Evolutionary conservation across 2,113 vertebrate genomes (phyloP), one percentile per base, ranked within the genome.

Genomic region (Taurulus bubalis): DNA sequence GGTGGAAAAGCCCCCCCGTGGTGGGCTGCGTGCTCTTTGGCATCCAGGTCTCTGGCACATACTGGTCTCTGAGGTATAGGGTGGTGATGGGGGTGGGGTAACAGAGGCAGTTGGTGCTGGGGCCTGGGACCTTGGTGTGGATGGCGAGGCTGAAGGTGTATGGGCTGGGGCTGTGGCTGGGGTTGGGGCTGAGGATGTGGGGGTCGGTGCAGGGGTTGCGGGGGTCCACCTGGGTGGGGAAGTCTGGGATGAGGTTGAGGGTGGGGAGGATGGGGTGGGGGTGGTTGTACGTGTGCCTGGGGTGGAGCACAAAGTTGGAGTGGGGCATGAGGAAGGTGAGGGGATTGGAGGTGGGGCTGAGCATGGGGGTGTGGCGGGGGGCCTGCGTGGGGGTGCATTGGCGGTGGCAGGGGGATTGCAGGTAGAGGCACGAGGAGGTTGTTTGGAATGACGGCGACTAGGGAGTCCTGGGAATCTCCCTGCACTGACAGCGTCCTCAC

Each of bases 381-480:
- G 91, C 87, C 90, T 56, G 75, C 40, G 85, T 94, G 89, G 93
- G 93, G 91, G 94, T 94, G 77, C 91, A 95, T 85, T 85, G 94
- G 69, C 87, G 90, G 47, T 11, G 53, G 96, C 92, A 92, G 84
- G 67, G 92, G 85, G 26, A 90, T 49, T 0, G 74, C 84, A 55
- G 93, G 88, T 80, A 96, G 96, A 96, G 97, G 96, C 96, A 97
- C 96, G 92, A 99, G 96, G 89, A 99, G 96, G 89, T 97, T 96
- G 4, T 94, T 89, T 82, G 97, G 97, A 80, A 99, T 95, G 92
- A 91, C 82, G 73, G 96, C 96, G 6, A 85, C 85, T 22, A 82
- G 75, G 0, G 98, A 98, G 93, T 99, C 98, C 87, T 95, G 86
- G 2, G 98, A 99, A 82, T 99, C 98, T 30, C 98, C 98, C 91